A percentile compares a stretch with the other conserved stretches of the same genome.
Evolutionary conservation across 2,797 vertebrate species (phyloP).

Genomic region (Xerus rutilus): DNA sequence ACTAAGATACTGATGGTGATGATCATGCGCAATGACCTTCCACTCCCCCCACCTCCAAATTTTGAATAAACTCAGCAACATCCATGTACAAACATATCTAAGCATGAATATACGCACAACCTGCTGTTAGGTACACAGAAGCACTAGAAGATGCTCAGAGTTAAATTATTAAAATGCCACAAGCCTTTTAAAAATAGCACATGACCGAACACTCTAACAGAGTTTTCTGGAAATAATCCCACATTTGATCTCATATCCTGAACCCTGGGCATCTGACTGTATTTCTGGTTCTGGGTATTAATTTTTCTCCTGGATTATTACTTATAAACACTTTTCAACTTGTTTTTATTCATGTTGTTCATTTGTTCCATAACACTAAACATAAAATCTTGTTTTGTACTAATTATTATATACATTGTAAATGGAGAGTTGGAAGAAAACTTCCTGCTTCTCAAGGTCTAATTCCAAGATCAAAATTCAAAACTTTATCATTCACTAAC

Average conservation of each 20-base stretch:
- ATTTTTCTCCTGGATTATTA: background rate
- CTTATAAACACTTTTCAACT: background rate
- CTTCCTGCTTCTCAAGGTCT: background rate
- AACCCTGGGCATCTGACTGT: background rate
- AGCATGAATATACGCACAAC: background rate
- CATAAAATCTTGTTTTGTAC: background rate
- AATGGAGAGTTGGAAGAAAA: background rate
- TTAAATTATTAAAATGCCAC: background rate
- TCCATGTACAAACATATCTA: background rate
- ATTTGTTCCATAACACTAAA: background rate
- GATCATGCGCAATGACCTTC: background rate
- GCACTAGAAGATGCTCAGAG: background rate
- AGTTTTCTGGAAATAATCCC: background rate
- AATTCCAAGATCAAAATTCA: background rate
- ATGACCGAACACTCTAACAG: background rate
- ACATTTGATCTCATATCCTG: background rate
- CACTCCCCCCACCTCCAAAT: background rate
- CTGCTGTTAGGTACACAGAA: background rate
- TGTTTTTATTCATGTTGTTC: background rate
- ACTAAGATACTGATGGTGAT: background rate
- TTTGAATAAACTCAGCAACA: background rate
- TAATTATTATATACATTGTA: background rate
- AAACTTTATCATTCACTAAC: background rate
- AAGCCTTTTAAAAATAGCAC: background rate
- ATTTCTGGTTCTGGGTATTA: background rate